Percentiles rank a stretch among this genome's conserved stretches.
These are phyloP conservation scores for Diprion similis DNA, from an alignment of 1,140 invertebrate genomes.

Conservation along the genomic window DNA sequence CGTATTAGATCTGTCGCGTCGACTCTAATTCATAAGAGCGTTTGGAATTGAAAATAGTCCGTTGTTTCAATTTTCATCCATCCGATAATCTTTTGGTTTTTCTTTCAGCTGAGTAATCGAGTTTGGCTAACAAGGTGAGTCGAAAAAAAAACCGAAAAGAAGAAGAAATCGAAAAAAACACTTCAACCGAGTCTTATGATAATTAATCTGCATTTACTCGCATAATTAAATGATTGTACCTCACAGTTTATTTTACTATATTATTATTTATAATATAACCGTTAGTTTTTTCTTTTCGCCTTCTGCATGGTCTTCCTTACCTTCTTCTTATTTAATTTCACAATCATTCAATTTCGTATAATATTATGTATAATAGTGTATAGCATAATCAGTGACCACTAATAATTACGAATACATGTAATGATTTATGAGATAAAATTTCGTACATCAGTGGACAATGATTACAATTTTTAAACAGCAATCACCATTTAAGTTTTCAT, in stretches of 20 bases:
- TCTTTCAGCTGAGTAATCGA: background rate
- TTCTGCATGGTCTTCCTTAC: background rate
- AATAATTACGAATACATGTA: too few relatives aligned
- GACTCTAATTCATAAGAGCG: background rate
- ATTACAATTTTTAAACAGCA: too few relatives aligned
- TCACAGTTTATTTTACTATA: slow-evolving; percentile 17
- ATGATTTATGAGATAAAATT: too few relatives aligned
- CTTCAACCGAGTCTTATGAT: too few relatives aligned
- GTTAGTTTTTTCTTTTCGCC: background rate
- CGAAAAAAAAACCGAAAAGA: too few relatives aligned
- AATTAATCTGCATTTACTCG: too few relatives aligned
- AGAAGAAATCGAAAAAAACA: too few relatives aligned
- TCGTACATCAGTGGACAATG: too few relatives aligned
- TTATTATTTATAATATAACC: background rate
- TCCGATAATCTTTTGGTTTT: background rate
- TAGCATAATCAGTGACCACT: too few relatives aligned
- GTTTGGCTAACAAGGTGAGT: too few relatives aligned
- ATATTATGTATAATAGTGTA: background rate
- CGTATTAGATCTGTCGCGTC: slow-evolving; percentile 8
- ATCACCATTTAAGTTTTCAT: too few relatives aligned
- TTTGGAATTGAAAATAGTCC: slow-evolving; percentile 1
- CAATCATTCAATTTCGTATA: background rate
- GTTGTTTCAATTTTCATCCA: background rate
- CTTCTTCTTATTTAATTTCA: background rate
- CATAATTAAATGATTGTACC: slow-evolving; percentile 19